Base-by-base conservation (phyloP, 2,113 vertebrate species). In the Amphiprion percula region DNA sequence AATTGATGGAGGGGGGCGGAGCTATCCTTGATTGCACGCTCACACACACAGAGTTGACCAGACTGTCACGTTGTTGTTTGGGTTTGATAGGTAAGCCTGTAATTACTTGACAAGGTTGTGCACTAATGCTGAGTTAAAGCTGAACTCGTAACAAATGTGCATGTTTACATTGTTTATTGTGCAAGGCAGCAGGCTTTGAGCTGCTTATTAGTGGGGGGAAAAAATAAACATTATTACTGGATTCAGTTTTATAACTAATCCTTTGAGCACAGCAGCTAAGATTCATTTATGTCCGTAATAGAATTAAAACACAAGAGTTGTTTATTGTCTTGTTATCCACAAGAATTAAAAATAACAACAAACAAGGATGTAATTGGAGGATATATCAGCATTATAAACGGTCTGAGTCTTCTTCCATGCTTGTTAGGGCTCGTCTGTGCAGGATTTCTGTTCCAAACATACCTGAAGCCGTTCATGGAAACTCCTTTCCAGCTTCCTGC, bases 1-100 rank as follows among this genome's bases (percentile, higher is more conserved):
- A 91, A 88, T 84, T 92, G 88, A 96, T 94, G 87, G 88, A 94
- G 86, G 90, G 37, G 95, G 96, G 96, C 93, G 96, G 94, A 91
- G 91, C 74, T 91, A 87, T 56, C 61, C 78, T 84, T 88, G 95
- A 94, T 91, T 90, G 90, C 96, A 61, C 44, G 44, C 61, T 67
- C 10, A 17, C 64, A 87, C 95, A 39, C 68, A 47, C 54, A 60
- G 14, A 74, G 80, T 87, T 87, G 59, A 80, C 58, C 87, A 79
- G 81, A 79, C 76, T 72, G 77, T 88, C 69, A 56, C 64, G 80
- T 60, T 86, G 73, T 84, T 88, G 87, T 91, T 91, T 80, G 59
- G 80, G 63, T 89, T 90, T 81, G 66, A 74, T 72, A 69, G 79
- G 23, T 78, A 77, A 80, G 75, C 56, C 74, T 68, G 61, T 79